Conservation (phyloP, 2,888 invertebrate species). For the Rhagonycha lutea region DNA sequence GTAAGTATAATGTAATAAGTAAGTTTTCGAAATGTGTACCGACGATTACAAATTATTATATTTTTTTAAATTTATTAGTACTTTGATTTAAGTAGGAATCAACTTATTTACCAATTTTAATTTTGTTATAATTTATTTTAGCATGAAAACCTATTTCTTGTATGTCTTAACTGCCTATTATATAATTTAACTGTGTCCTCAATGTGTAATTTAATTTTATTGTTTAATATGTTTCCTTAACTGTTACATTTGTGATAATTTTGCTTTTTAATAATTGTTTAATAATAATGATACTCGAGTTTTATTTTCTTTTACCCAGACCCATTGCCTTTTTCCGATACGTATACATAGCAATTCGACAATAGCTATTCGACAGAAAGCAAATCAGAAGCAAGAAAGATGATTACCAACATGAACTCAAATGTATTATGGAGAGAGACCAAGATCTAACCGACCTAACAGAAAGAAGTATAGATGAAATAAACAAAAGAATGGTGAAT, state of each 20-base stretch:
- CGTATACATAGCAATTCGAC: too few relatives aligned
- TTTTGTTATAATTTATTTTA: conserved; percentile 36
- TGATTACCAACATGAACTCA: too few relatives aligned
- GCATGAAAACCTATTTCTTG: conserved; percentile 21
- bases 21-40: conserved; percentile 2
- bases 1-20: conserved; percentile 2
- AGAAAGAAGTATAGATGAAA: too few relatives aligned
- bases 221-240: conserved; percentile 50
- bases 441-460: too few relatives aligned
- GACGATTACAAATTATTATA: conserved; percentile 21
- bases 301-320: neutral
- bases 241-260: conserved; percentile 59
- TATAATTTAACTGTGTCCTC: conserved; percentile 42
- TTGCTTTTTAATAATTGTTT: conserved; percentile 56
- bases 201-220: conserved; percentile 42
- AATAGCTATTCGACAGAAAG: too few relatives aligned
- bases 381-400: too few relatives aligned
- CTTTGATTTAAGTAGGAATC: conserved; percentile 18
- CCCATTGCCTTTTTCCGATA: too few relatives aligned
- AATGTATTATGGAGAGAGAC: too few relatives aligned
- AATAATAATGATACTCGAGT: conserved; percentile 40
- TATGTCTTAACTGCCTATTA: conserved; percentile 42
- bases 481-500: too few relatives aligned
- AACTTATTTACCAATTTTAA: neutral
- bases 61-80: conserved; percentile 8